A percentile compares a stretch with the other conserved stretches of the same genome.
Evolutionary conservation across 2,113 vertebrate species (phyloP).

Genomic region (Callionymus lyra): DNA sequence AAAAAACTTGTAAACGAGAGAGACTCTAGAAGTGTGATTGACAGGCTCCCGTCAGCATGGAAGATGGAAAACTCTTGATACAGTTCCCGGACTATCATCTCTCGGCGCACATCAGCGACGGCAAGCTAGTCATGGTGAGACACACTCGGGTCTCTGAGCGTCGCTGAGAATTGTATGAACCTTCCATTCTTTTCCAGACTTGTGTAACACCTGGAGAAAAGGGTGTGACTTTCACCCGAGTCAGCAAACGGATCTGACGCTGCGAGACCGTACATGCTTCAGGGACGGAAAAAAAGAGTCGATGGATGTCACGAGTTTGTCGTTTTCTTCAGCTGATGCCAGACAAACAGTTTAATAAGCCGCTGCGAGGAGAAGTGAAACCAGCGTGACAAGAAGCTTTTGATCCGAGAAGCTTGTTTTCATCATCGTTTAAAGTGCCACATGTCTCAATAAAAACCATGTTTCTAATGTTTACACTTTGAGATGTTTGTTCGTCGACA

Average conservation of each 20-base stretch:
- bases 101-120: slow-evolving; percentile 69
- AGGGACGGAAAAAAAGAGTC: neutral
- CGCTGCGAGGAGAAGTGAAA: no score
- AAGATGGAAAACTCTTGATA: slow-evolving; percentile 64
- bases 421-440: no score
- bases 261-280: slow-evolving; percentile 28
- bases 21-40: slow-evolving; percentile 4
- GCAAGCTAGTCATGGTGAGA: slow-evolving; percentile 79
- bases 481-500: no score
- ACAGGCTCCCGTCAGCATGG: slow-evolving; percentile 69
- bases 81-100: slow-evolving; percentile 75
- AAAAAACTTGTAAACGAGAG: neutral
- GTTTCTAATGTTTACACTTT: no score
- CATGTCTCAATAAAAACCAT: no score
- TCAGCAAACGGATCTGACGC: slow-evolving; percentile 62
- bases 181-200: slow-evolving; percentile 13
- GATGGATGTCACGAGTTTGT: neutral
- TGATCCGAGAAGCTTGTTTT: no score
- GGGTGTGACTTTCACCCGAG: slow-evolving; percentile 69
- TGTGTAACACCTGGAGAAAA: slow-evolving; percentile 52
- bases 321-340: neutral
- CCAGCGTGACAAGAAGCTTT: no score
- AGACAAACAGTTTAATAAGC: neutral
- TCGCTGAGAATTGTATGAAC: neutral
- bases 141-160: neutral